Percentiles rank a stretch among this genome's conserved stretches.
Evolutionary conservation across 2,113 vertebrate species (phyloP).

Genomic region (Cranoglanis bouderius): DNA sequence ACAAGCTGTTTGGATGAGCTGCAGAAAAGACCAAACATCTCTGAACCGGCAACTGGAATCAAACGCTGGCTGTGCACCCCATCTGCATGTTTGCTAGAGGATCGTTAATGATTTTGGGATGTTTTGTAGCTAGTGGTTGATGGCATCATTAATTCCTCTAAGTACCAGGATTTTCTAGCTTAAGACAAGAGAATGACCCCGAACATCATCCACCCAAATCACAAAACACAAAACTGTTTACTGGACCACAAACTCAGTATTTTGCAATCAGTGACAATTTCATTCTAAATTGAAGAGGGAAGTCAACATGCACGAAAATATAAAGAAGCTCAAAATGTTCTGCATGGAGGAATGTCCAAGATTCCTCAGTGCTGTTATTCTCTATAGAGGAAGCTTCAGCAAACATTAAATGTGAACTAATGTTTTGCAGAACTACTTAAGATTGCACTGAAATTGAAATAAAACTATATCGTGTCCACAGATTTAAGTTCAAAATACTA

Average conservation of each 20-base stretch:
- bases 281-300: background rate
- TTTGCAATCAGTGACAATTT: background rate
- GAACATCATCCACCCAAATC: background rate
- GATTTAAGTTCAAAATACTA: background rate
- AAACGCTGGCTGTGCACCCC: background rate
- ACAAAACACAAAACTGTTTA: constrained; percentile 12
- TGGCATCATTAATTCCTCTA: constrained; percentile 6
- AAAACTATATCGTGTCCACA: background rate
- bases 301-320: background rate
- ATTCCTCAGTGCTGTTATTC: background rate
- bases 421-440: background rate
- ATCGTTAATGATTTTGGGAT: background rate
- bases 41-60: background rate
- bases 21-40: background rate
- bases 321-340: background rate
- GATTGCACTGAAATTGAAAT: background rate
- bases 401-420: background rate
- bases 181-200: background rate
- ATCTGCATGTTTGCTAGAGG: background rate
- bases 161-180: background rate
- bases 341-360: background rate
- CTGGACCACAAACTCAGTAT: background rate
- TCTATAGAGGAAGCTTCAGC: background rate
- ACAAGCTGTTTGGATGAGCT: background rate
- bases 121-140: background rate